Base-by-base conservation (phyloP, 2,797 vertebrate genomes). In the Toxotes lorentzi region DNA sequence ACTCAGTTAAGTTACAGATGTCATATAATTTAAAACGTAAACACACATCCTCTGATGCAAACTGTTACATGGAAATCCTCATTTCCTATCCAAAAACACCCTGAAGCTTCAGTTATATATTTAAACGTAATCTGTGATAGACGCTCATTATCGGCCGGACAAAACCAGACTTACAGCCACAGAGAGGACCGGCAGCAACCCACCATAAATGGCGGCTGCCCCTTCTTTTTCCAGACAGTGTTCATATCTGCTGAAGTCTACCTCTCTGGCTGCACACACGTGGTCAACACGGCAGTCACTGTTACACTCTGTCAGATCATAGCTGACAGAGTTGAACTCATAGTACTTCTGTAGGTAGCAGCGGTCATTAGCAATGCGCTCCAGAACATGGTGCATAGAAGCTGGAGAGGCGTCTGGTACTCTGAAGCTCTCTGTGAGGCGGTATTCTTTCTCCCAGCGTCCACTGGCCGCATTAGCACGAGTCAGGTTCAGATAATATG, bases 401-500 rank as follows among this genome's bases (percentile, higher is more conserved):
- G 0, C 7, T 0, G 89, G 82, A 1, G 97, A 95, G 16, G 95
- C 97, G 0, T 98, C 92, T 0, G 93, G 91, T 10, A 98, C 94
- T 0, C 67, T 81, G 87, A 97, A 99, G 70, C 95, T 95, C 71
- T 96, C 92, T 0, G 96, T 98, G 81, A 99, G 92, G 4, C 93
- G 95, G 78, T 99, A 99, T 84, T 99, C 97, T 2, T 96, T 95
- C 79, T 97, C 95, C 98, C 98, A 99, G 3, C 19, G 51, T 0
- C 93, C 96, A 0, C 0, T 27, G 11, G 67, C 87, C 11, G 7
- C 14, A 74, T 99, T 99, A 13, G 97, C 97, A 0, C 3, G 90
- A 7, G 95, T 97, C 72, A 99, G 92, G 88, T 99, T 97, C 84
- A 99, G 48, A 68, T 97, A 99, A 79, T 98, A 97, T 7, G 97